Conservation (phyloP, 2,113 vertebrate species). For the Oreochromis tanganicae region DNA sequence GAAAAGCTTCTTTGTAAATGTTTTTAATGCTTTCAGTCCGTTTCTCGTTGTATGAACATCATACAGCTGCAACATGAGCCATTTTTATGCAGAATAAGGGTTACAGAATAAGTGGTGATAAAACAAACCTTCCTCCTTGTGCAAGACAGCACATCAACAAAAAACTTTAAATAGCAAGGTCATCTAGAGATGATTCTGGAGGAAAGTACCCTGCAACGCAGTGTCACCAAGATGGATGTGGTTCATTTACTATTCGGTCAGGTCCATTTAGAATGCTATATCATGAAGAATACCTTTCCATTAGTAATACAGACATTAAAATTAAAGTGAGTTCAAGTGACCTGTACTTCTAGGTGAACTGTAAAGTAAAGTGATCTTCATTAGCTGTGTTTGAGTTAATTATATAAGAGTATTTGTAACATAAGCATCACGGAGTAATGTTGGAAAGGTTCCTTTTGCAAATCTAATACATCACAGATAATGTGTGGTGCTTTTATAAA, state of each 20-base stretch:
- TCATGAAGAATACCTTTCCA: constrained; percentile 60
- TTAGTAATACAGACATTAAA: constrained; percentile 63
- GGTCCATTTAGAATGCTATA: constrained; percentile 69
- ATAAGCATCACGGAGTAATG: neutral
- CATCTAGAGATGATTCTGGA: constrained; percentile 61
- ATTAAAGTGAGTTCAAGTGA: constrained; percentile 52
- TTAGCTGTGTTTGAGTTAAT: constrained; percentile 5
- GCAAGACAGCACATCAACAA: constrained; percentile 32
- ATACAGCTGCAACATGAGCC: neutral
- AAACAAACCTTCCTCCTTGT: constrained; percentile 34
- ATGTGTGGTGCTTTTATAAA: neutral
- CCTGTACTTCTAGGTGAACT: constrained; percentile 37
- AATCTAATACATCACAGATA: neutral
- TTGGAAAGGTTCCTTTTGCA: neutral
- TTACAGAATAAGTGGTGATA: neutral
- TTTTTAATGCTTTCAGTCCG: neutral
- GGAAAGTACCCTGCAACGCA: constrained; percentile 56
- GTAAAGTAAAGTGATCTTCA: constrained; percentile 4
- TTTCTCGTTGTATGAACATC: neutral
- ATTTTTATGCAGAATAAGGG: neutral
- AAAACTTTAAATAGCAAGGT: constrained; percentile 67
- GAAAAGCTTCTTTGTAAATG: neutral
- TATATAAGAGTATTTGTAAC: neutral
- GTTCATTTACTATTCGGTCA: constrained; percentile 71
- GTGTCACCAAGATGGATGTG: constrained; percentile 71